Conservation (phyloP, 2,113 vertebrate genomes). For the Emydocephalus ijimae region DNA sequence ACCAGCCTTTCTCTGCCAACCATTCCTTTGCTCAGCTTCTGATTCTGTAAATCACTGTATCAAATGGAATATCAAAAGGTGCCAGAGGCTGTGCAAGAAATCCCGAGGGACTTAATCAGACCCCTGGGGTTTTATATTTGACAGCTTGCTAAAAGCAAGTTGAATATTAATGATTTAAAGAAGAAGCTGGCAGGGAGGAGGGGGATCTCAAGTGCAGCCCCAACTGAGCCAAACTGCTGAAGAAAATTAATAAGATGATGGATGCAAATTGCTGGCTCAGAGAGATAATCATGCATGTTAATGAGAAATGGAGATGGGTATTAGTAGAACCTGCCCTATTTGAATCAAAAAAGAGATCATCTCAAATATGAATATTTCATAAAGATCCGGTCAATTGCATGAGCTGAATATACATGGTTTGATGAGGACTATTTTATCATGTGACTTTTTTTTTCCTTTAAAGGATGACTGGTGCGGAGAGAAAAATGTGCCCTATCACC, state of each 20-base stretch:
- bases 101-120: background rate
- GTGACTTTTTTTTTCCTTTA: background rate
- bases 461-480: background rate
- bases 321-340: background rate
- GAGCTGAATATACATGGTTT: background rate
- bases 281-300: conserved; percentile 28
- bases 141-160: conserved; percentile 10
- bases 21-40: background rate
- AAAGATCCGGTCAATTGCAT: background rate
- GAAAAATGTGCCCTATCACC: background rate
- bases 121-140: background rate
- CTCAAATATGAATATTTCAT: conserved; percentile 6
- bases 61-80: background rate
- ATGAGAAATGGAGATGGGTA: conserved; percentile 12
- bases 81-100: background rate
- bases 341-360: conserved; percentile 10
- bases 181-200: background rate
- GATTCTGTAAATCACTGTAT: background rate
- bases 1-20: background rate
- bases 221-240: conserved; percentile 9
- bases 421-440: background rate
- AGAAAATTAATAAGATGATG: conserved; percentile 25
- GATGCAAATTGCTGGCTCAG: conserved; percentile 10
- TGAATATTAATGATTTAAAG: conserved; percentile 22
- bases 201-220: background rate